A percentile compares a stretch with the other conserved stretches of the same genome.
Conservation (phyloP, 2,797 vertebrate genomes). For the Varecia variegata region DNA sequence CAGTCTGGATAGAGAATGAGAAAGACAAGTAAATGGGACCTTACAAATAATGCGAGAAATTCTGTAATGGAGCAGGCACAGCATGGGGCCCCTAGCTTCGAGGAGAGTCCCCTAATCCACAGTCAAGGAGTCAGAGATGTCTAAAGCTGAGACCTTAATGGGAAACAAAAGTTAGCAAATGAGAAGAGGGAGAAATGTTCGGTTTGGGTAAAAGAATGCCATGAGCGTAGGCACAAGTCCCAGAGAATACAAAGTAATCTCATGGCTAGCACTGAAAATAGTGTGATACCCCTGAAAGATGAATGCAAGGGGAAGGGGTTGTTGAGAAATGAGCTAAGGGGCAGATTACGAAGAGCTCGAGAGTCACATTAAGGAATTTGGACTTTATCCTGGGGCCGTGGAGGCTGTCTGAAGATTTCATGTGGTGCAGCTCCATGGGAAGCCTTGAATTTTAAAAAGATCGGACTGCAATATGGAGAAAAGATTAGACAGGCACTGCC, state of each 20-base stretch:
- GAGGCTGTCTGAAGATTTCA: background rate
- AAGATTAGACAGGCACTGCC: background rate
- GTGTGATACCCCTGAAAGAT: background rate
- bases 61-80: background rate
- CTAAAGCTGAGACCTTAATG: background rate
- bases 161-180: background rate
- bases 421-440: background rate
- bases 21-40: background rate
- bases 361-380: background rate
- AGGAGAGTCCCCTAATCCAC: background rate
- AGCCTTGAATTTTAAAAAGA: background rate
- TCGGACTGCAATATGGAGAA: background rate
- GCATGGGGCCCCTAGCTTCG: accelerated
- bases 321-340: background rate
- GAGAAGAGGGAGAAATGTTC: background rate
- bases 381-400: background rate
- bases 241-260: background rate
- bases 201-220: background rate
- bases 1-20: background rate
- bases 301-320: background rate
- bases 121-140: background rate
- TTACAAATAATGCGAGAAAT: background rate
- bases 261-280: background rate
- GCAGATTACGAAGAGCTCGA: background rate
- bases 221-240: background rate